A percentile compares a stretch with the other conserved stretches of the same genome.
phyloP scores from a whole-genome alignment of 2,113 vertebrate genomes.

The Neogale vison region DNA sequence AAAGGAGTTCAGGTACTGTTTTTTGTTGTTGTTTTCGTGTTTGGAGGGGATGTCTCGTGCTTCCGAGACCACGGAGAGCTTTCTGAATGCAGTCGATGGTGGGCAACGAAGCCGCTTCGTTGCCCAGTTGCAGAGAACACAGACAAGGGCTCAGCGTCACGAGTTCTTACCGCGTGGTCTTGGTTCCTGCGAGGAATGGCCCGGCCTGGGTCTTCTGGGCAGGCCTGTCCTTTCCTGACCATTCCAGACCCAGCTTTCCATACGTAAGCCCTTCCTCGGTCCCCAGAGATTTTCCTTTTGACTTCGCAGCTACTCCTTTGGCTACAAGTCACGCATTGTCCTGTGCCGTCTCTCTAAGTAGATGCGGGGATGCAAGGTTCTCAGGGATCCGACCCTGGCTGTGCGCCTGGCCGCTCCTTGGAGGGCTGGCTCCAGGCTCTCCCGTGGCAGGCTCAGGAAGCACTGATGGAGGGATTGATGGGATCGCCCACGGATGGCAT shows the following conservation, averaged over 20 bases:
- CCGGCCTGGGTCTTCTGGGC: not conserved
- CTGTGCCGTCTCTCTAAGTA: not conserved
- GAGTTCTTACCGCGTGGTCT: not conserved
- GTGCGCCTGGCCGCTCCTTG: not conserved
- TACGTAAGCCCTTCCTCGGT: not conserved
- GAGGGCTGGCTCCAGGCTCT: not conserved
- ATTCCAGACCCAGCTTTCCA: not conserved
- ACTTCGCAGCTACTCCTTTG: not conserved
- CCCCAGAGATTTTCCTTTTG: not conserved
- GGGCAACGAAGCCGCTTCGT: rapidly evolving
- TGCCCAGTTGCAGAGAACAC: not conserved
- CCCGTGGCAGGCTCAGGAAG: not conserved
- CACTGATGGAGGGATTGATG: not conserved
- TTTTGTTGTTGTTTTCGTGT: not conserved
- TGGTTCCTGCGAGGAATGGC: not conserved
- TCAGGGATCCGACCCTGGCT: not conserved
- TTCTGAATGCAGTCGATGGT: rapidly evolving
- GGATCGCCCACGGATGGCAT: not conserved
- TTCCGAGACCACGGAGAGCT: too few species aligned
- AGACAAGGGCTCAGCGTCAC: rapidly evolving
- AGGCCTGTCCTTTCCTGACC: not conserved
- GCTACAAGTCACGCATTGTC: rapidly evolving
- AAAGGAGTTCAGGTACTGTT: not conserved
- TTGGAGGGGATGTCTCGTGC: not conserved
- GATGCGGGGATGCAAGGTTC: not conserved